Conservation (phyloP, 64 coral and sea anemone species). For the Orbicella faveolata region DNA sequence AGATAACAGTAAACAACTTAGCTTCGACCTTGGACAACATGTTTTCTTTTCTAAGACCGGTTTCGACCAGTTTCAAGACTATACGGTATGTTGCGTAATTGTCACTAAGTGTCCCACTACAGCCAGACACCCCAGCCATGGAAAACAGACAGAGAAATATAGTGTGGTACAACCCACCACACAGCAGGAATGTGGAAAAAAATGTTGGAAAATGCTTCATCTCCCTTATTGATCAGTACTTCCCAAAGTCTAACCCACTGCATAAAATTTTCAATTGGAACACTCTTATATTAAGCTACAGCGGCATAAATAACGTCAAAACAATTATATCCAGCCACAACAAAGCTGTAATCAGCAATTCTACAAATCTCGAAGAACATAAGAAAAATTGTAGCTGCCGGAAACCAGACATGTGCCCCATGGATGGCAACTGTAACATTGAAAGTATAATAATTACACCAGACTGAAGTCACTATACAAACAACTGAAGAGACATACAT, state of each 20-base stretch:
- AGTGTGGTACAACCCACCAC: slow-evolving; percentile 54
- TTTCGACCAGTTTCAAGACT: too few relatives aligned
- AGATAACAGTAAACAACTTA: too few relatives aligned
- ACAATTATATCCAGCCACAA: not conserved
- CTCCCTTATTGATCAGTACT: not conserved
- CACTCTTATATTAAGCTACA: slow-evolving; percentile 10
- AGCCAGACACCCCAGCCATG: too few relatives aligned
- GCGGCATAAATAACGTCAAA: too few relatives aligned
- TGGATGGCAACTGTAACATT: not conserved
- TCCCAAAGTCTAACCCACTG: slow-evolving; percentile 19
- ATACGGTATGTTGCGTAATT: too few relatives aligned
- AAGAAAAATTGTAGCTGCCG: not conserved
- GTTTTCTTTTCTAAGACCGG: too few relatives aligned
- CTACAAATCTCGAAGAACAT: not conserved
- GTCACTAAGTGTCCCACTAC: too few relatives aligned
- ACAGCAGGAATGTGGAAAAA: slow-evolving; percentile 43
- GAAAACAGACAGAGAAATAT: slow-evolving; percentile 31
- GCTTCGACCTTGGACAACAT: too few relatives aligned
- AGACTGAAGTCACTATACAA: not conserved
- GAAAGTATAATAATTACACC: not conserved
- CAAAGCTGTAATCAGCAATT: not conserved
- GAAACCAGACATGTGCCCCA: not conserved
- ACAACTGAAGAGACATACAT: not conserved
- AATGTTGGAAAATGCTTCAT: slow-evolving; percentile 30
- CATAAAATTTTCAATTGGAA: slow-evolving; percentile 31